These are phyloP conservation scores for Theretra japonica DNA, from an alignment of 2,888 invertebrate species.

Conservation along the genomic window DNA sequence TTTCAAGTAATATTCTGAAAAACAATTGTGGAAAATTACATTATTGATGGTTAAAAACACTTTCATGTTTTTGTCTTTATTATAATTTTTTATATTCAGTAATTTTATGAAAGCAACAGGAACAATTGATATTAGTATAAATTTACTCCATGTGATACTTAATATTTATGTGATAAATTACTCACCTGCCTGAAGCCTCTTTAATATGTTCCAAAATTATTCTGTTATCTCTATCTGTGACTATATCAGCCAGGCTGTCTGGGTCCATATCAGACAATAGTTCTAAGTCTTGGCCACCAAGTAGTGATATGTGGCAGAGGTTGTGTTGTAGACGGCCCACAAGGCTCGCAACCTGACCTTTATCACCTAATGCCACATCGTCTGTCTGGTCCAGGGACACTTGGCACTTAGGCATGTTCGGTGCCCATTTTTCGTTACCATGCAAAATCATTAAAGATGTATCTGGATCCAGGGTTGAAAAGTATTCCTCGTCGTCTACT, in stretches of 20 bases:
- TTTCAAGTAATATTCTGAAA: constrained; percentile 89
- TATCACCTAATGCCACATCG: constrained; percentile 79
- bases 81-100: too few relatives aligned
- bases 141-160: not conserved
- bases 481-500: constrained; percentile 98
- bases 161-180: constrained; percentile 29
- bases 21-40: not conserved
- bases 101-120: too few relatives aligned
- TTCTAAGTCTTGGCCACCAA: constrained; percentile 93
- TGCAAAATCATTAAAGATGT: constrained; percentile 93
- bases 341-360: constrained; percentile 88
- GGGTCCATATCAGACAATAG: constrained; percentile 95
- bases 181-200: constrained; percentile 91
- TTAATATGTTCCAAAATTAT: constrained; percentile 92
- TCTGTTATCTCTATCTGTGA: constrained; percentile 88
- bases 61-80: not conserved
- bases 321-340: constrained; percentile 92
- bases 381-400: constrained; percentile 86
- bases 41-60: not conserved
- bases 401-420: constrained; percentile 86
- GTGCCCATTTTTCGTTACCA: constrained; percentile 90
- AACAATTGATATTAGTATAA: too few relatives aligned
- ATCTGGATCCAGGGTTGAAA: constrained; percentile 94
- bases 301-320: constrained; percentile 92
- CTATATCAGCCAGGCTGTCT: constrained; percentile 93